These are phyloP conservation scores for Nipponacmea schrenckii DNA, from an alignment of 2,888 invertebrate genomes.

Conservation along the genomic window DNA sequence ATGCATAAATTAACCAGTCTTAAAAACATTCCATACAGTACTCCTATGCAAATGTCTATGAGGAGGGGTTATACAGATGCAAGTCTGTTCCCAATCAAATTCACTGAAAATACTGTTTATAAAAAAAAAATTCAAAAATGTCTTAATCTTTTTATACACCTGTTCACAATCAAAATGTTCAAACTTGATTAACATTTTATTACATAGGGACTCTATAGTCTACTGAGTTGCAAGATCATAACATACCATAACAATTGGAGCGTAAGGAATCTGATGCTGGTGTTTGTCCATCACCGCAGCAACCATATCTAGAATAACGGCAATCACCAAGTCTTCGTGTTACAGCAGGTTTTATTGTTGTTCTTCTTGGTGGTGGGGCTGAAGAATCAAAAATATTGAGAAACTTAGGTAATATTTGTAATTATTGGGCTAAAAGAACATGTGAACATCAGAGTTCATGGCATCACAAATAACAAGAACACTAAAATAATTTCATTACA, in stretches of 20 bases:
- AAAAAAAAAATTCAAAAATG: too few relatives aligned
- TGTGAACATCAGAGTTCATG: too few relatives aligned
- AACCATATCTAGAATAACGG: slow-evolving; percentile 50
- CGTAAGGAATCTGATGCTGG: slow-evolving; percentile 38
- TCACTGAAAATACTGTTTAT: not conserved
- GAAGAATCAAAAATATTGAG: too few relatives aligned
- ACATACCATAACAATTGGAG: slow-evolving; percentile 46
- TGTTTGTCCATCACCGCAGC: slow-evolving; percentile 58
- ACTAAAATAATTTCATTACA: too few relatives aligned
- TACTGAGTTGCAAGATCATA: not conserved
- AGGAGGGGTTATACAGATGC: not conserved
- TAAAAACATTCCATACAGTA: not conserved
- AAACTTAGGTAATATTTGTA: too few relatives aligned
- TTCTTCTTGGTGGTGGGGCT: too few relatives aligned
- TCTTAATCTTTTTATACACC: too few relatives aligned
- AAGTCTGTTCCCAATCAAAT: not conserved
- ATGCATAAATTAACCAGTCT: too few relatives aligned
- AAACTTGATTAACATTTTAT: too few relatives aligned
- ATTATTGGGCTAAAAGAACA: not conserved
- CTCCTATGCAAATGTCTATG: not conserved
- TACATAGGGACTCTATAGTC: too few relatives aligned
- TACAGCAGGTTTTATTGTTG: not conserved
- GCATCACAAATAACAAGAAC: too few relatives aligned
- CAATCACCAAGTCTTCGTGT: slow-evolving; percentile 35
- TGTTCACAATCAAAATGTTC: too few relatives aligned